phyloP scores from a whole-genome alignment of 2,113 vertebrate species.

The Pleuronectes platessa region DNA sequence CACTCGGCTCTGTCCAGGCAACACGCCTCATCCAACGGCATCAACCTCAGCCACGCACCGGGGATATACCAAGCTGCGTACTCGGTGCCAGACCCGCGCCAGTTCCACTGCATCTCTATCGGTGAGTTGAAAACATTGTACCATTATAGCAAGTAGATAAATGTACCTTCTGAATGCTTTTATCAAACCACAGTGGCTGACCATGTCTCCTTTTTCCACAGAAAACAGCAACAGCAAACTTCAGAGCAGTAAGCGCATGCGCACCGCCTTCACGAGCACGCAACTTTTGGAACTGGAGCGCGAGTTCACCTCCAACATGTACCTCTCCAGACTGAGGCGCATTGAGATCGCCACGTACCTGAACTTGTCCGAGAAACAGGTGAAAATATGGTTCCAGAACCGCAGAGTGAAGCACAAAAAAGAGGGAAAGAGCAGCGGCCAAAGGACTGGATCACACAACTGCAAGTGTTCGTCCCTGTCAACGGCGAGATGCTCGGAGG shows the following conservation, averaged over 20 bases:
- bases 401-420: conserved; percentile 99
- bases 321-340: conserved; percentile 96
- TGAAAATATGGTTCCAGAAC: conserved; percentile 99
- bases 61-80: conserved; percentile 95
- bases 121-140: conserved; percentile 82
- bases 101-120: conserved; percentile 98
- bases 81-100: conserved; percentile 92
- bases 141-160: rapidly evolving
- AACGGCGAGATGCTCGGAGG: conserved; percentile 90
- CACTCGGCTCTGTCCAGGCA: conserved; percentile 91
- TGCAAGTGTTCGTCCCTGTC: conserved; percentile 95
- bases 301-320: conserved; percentile 99
- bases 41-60: conserved; percentile 88
- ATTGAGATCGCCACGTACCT: conserved; percentile 99
- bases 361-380: conserved; percentile 98
- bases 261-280: conserved; percentile 99
- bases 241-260: conserved; percentile 98
- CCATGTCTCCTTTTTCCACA: conserved; percentile 57
- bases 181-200: conserved; percentile 1
- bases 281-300: conserved; percentile 98
- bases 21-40: conserved; percentile 86
- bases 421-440: conserved; percentile 92
- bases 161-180: neutral
- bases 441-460: conserved; percentile 83
- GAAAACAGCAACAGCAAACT: conserved; percentile 91